Conservation (phyloP, 2,113 vertebrate species). For the Phaethornis superciliosus region DNA sequence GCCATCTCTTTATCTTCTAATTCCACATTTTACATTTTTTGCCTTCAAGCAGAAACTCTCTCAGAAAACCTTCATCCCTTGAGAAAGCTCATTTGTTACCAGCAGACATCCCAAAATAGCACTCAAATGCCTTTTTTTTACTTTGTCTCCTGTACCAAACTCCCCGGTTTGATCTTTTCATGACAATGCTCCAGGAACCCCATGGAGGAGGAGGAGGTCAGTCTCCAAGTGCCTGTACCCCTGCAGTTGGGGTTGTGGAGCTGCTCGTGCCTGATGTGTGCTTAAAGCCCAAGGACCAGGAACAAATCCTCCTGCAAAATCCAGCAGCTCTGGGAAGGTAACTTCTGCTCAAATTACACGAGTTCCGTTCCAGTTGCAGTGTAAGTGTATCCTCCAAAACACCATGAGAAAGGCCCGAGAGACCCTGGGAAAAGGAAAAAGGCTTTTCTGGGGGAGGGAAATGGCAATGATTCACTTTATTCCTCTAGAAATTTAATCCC, state of each 20-base stretch:
- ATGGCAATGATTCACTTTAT: neutral
- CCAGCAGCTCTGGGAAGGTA: neutral
- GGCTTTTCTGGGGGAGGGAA: neutral
- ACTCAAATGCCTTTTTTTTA: no score
- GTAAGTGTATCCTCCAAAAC: neutral
- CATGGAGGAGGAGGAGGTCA: neutral
- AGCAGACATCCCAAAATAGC: neutral
- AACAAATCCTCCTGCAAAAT: neutral
- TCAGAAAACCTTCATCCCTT: neutral
- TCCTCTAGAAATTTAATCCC: neutral
- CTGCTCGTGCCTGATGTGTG: neutral
- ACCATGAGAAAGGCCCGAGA: neutral
- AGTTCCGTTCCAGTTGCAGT: neutral
- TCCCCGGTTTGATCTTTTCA: neutral
- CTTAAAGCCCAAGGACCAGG: accelerated
- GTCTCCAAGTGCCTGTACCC: neutral
- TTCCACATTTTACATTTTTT: neutral
- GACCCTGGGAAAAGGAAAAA: neutral
- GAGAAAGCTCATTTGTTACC: neutral
- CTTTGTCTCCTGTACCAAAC: neutral
- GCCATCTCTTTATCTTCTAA: neutral
- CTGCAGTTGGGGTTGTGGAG: neutral
- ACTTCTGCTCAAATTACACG: neutral
- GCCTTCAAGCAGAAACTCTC: neutral
- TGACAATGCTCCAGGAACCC: neutral